Evolutionary conservation across 30 jellyfish, hydroid and myxozoan species (phyloP), one percentile per base, ranked within the genome.

Genomic region (Sanderia malayensis): DNA sequence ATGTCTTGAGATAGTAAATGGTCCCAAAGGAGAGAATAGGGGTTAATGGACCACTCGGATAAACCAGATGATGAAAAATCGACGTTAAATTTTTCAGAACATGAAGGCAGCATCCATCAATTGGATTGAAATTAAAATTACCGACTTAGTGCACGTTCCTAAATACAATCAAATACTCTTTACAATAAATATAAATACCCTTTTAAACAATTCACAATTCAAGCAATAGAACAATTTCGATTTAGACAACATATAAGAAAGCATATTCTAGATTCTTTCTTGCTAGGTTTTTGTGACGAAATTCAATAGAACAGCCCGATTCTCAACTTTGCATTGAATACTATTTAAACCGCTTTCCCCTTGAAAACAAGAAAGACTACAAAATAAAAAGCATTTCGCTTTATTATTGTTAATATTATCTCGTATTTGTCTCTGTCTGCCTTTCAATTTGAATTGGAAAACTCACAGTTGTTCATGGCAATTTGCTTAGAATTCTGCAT

Each of bases 391-490:
- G 77, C 67, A 32, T 66, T 66, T 69, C 2, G 81, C 45, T 21
- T 76, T 76, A 76, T 76, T 76, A 76, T 76, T 76, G 87, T 76
- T 76, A 76, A 76, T 64, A 76, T 76, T 76, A 76, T 76, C 87
- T 76, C 60, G 71, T 44, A 62, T 74, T 44, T 58, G 76, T 74
- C 46, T 49, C 37, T 55, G 61, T 74, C 71, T 41, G 86, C 45
- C 86, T 74, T 74, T 55, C 52, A 37, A 37, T n/a, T n/a, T n/a
- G n/a, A n/a, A n/a, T n/a, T n/a, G n/a, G n/a, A n/a, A n/a, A n/a
- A 37, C 13, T 4, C 6, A 37, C 52, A 37, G 52, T 37, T 37
- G 52, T 37, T 37, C 52, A 4, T 37, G 52, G 6, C 52, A 37
- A 13, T 37, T 37, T 37, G 13, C 52, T 37, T 4, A 37, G 52